Evolutionary conservation across 2,888 invertebrate species (phyloP), one percentile per base, ranked within the genome.

Genomic region (Parnassius orleans): DNA sequence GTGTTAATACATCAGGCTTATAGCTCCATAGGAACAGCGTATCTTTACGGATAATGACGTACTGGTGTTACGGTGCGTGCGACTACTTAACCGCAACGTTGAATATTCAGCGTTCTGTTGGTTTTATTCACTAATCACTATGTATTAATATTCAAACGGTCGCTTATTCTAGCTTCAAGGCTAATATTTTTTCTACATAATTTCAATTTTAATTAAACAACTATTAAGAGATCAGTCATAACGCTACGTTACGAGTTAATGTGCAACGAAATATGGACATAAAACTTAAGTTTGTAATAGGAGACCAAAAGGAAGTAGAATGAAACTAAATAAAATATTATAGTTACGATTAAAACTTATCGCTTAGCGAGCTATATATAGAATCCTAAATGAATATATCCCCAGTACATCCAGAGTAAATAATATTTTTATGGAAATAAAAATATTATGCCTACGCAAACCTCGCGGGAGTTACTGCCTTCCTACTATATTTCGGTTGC

Each of bases 141-240:
- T 78, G 73, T 77, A 81, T 86, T 83, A 81, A 83, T 84, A 84
- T 87, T 82, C 83, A 85, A 87, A 84, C 83, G 81, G 82, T 81
- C 81, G 79, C 79, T 85, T 77, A 78, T 81, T 83, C 73, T 80
- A 77, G 77, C 81, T 83, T 83, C 86, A 87, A 87, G 86, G 86
- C 83, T 84, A 76, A 74, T 82, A n/a, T 84, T 85, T 84, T 86
- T 87, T 69, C 66, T 65, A 65, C 9, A 48, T 69, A 73, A 80
- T 79, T 82, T 81, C 77, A 83, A 73, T 73, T 78, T 79, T 80
- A 76, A 77, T 80, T 75, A 10, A 2, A 51, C 11, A 10, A 19
- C 41, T 12, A 12, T 7, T 52, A 52, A 52, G 41, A 52, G 12
- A 41, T 33, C 33, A 33, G 33, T 33, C 33, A 33, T 33, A 33